Evolutionary conservation across 37 sponge, comb jelly and placozoan genomes (phyloP).

Genomic region (Lycopodina hypogea): DNA sequence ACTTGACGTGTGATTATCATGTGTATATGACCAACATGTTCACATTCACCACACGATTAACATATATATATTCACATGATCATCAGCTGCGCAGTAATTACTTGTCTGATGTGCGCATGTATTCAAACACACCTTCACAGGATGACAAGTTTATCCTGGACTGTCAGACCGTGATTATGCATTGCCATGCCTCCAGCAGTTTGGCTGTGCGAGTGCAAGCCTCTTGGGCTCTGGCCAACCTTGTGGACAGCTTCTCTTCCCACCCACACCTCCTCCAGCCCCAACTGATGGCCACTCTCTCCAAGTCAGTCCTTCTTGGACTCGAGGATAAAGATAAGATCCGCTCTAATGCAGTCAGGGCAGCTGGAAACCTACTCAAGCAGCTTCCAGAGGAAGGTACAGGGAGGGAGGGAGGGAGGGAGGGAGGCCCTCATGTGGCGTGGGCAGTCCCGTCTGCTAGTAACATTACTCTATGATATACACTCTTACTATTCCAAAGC

Average conservation of each 20-base stretch:
- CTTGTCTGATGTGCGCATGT: no score
- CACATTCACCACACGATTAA: neutral
- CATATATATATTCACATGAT: neutral
- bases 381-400: slow-evolving; percentile 14
- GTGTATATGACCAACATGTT: neutral
- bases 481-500: neutral
- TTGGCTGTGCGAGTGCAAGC: slow-evolving; percentile 43
- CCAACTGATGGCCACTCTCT: slow-evolving; percentile 8
- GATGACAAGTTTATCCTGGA: slow-evolving; percentile 48
- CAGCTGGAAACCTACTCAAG: slow-evolving; percentile 51
- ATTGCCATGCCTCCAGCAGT: slow-evolving; percentile 9
- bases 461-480: neutral
- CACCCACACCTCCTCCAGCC: neutral
- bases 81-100: neutral
- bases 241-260: slow-evolving; percentile 33
- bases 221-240: slow-evolving; percentile 59
- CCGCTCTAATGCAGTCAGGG: slow-evolving; percentile 55
- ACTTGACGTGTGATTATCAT: neutral
- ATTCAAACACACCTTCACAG: neutral
- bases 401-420: no score
- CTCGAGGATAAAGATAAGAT: slow-evolving; percentile 52
- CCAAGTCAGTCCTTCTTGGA: neutral
- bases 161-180: slow-evolving; percentile 8
- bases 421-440: no score
- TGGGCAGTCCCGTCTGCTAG: no score